Base-by-base conservation (phyloP, 2,113 vertebrate species). In the Clarias macrocephalus region DNA sequence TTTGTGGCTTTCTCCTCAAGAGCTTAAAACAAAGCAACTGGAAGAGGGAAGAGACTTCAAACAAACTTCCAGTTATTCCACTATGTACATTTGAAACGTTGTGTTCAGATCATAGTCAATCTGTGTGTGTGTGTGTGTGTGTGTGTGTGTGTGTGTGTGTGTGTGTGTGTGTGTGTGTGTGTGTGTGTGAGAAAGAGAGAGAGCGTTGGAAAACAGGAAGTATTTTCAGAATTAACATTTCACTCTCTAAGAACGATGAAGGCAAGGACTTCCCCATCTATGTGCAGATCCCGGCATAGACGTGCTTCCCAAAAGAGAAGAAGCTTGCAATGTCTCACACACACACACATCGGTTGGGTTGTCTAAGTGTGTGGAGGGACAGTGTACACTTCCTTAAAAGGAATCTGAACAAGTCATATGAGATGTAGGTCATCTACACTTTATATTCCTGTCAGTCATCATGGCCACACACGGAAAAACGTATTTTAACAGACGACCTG, bases 301-400 rank as follows among this genome's bases (percentile, higher is more conserved):
- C 1, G 18, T 37, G 66, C 82, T 90, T 89, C 86, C 85, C 85
- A 90, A 88, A 89, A 89, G 84, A 68, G 88, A 87, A 89, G 88
- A 85, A 33, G 15, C 33, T 75, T 65, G 52, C 70, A 79, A 48
- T 56, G 28, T 33, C 76, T 25, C 30, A 52, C 25, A 84, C 52
- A 54, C 21, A 68, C 9, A 56, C 42, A 80, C 18, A 5, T 52
- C 25, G 9, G 28, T 63, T 76, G 63, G 9, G 48, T 63, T 76
- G 63, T 52, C 13, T 28, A 37, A 81, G 33, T 48, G 52, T 80
- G n/a, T 59, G 77, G 28, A 57, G n/a, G 77, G 54, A 30, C 56
- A 80, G 28, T 60, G 30, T 60, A 23, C 28, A 80, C n/a, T 80
- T 80, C 77, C 56, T 59, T 80, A 37, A 37, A 82, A 60, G 59